phyloP scores from a whole-genome alignment of 2,888 invertebrate species.

The Diabrotica balteata region DNA sequence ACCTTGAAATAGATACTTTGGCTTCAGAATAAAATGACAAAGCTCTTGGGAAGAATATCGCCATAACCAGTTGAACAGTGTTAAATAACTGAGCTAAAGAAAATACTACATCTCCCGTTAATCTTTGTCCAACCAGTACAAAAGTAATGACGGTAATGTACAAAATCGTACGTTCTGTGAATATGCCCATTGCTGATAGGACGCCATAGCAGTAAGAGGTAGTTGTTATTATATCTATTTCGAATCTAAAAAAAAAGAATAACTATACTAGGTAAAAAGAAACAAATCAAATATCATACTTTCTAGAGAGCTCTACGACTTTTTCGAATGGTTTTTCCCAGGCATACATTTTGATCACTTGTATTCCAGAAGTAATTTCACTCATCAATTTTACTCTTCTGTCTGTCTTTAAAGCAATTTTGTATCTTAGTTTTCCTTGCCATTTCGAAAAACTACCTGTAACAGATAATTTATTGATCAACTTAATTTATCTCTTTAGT shows the following conservation, averaged over 20 bases:
- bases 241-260: constrained; percentile 52
- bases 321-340: constrained; percentile 77
- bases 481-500: background rate
- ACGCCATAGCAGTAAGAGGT: constrained; percentile 74
- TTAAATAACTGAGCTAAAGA: constrained; percentile 81
- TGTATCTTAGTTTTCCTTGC: constrained; percentile 58
- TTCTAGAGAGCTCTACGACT: constrained; percentile 67
- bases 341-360: constrained; percentile 81
- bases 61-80: constrained; percentile 63
- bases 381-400: constrained; percentile 75
- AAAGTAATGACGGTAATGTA: constrained; percentile 82
- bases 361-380: constrained; percentile 76
- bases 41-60: constrained; percentile 48
- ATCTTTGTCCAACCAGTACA: constrained; percentile 68
- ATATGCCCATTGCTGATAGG: constrained; percentile 72
- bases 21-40: constrained; percentile 48
- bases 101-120: constrained; percentile 72
- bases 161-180: constrained; percentile 84
- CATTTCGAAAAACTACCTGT: constrained; percentile 59
- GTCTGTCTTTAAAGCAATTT: constrained; percentile 66
- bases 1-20: constrained; percentile 47
- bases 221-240: constrained; percentile 70
- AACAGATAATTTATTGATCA: background rate
- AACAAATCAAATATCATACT: constrained; percentile 56
- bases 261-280: background rate